phyloP scores from a whole-genome alignment of 1,140 invertebrate species.

The Coptotermes formosanus region DNA sequence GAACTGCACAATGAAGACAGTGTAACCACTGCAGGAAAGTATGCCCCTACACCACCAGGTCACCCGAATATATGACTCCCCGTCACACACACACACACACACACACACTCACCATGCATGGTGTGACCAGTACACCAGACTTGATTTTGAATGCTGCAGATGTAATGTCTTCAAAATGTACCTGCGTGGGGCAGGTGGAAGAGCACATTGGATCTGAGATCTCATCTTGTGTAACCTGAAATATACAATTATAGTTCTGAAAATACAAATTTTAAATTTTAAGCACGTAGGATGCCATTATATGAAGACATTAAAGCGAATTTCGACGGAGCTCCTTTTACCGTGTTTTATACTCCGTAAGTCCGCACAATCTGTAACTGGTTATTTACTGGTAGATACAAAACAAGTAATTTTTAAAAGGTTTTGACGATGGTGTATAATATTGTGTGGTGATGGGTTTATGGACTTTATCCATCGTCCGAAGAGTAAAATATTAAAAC shows the following conservation, averaged over 20 bases:
- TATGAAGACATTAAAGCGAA: too few relatives aligned
- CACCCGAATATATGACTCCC: too few relatives aligned
- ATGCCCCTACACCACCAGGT: too few relatives aligned
- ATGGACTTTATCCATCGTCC: too few relatives aligned
- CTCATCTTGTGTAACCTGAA: conserved; percentile 47
- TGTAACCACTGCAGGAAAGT: too few relatives aligned
- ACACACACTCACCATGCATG: conserved; percentile 69
- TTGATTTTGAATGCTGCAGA: conserved; percentile 87
- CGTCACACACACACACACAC: conserved; percentile 58
- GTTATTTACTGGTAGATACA: too few relatives aligned
- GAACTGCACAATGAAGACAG: too few relatives aligned
- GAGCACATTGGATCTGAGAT: conserved; percentile 72
- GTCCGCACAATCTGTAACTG: not conserved
- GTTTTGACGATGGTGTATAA: too few relatives aligned
- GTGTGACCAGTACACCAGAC: conserved; percentile 76
- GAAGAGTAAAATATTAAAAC: too few relatives aligned
- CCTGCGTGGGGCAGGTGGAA: conserved; percentile 67
- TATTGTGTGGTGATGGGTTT: too few relatives aligned
- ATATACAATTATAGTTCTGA: not conserved
- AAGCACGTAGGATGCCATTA: not conserved
- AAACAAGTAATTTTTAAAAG: too few relatives aligned
- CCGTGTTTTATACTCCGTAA: not conserved
- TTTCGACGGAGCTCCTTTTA: too few relatives aligned
- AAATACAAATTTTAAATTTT: not conserved
- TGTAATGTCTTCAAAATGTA: conserved; percentile 85